Conservation (phyloP, 2,888 invertebrate species). For the Parapristionchus giblindavisi region DNA sequence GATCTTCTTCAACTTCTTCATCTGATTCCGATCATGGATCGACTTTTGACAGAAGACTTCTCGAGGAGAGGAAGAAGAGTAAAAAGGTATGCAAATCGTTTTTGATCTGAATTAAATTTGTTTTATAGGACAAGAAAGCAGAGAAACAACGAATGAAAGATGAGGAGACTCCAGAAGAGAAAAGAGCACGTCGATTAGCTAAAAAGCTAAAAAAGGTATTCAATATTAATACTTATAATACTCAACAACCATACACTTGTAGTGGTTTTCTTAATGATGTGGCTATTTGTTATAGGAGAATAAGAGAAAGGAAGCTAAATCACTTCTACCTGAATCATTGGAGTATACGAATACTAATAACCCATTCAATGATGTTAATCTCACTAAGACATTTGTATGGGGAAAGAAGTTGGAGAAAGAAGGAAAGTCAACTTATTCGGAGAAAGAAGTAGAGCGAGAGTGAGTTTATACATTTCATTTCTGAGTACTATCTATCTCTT, state of each 20-base stretch:
- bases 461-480: conserved; percentile 40
- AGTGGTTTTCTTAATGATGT: background rate
- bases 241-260: too few relatives aligned
- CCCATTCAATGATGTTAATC: conserved; percentile 95
- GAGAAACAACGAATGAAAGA: conserved; percentile 78
- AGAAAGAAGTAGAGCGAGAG: conserved; percentile 59
- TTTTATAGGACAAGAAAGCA: conserved; percentile 43
- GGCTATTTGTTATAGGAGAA: conserved; percentile 11
- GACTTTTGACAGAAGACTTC: conserved; percentile 31
- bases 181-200: conserved; percentile 82
- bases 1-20: conserved; percentile 13
- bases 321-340: conserved; percentile 73
- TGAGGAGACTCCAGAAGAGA: conserved; percentile 94
- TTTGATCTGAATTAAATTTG: background rate
- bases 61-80: conserved; percentile 46
- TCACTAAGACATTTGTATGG: conserved; percentile 96
- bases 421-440: conserved; percentile 74
- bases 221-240: too few relatives aligned
- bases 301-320: conserved; percentile 3
- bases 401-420: conserved; percentile 92
- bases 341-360: conserved; percentile 96
- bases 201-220: conserved; percentile 77
- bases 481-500: background rate
- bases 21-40: conserved; percentile 21
- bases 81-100: conserved; percentile 35